Conservation (phyloP, 2,888 invertebrate genomes). For the Pseudococcus jackbeardsleyi region DNA sequence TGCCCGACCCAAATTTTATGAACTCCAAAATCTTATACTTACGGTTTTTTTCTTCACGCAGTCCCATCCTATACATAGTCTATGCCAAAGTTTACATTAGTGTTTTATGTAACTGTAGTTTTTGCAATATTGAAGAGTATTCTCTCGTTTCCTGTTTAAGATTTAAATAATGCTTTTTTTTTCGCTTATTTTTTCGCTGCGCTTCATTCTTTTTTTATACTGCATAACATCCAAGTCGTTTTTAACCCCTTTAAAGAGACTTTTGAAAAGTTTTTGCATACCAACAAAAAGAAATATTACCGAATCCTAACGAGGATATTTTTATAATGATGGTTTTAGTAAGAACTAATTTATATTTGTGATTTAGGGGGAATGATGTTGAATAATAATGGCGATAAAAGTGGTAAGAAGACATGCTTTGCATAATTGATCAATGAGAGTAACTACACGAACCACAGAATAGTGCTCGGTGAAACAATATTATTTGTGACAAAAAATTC, state of each 20-base stretch:
- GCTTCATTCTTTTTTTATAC: conserved; percentile 13
- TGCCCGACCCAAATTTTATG: conserved; percentile 60
- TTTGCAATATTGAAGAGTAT: conserved; percentile 62
- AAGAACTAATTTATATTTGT: conserved; percentile 62
- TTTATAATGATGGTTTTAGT: conserved; percentile 60
- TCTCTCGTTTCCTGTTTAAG: conserved; percentile 63
- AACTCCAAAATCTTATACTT: conserved; percentile 42
- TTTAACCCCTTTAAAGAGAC: conserved; percentile 60
- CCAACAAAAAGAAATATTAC: conserved; percentile 56
- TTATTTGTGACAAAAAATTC: not conserved
- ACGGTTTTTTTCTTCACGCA: not conserved
- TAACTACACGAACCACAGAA: not conserved
- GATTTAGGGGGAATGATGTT: conserved; percentile 54
- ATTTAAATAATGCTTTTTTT: conserved; percentile 63
- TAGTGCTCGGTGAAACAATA: not conserved
- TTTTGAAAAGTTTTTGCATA: conserved; percentile 43
- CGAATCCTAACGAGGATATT: conserved; percentile 59
- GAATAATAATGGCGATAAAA: conserved; percentile 57
- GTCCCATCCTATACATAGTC: conserved; percentile 44
- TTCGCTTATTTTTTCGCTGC: conserved; percentile 29
- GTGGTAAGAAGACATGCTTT: conserved; percentile 54
- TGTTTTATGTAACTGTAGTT: conserved; percentile 64
- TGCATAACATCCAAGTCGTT: conserved; percentile 52
- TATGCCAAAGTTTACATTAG: conserved; percentile 49
- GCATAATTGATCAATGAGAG: conserved; percentile 62